Evolutionary conservation across 2,113 vertebrate species (phyloP), one percentile per base, ranked within the genome.

Genomic region (Cyanoderma ruficeps): DNA sequence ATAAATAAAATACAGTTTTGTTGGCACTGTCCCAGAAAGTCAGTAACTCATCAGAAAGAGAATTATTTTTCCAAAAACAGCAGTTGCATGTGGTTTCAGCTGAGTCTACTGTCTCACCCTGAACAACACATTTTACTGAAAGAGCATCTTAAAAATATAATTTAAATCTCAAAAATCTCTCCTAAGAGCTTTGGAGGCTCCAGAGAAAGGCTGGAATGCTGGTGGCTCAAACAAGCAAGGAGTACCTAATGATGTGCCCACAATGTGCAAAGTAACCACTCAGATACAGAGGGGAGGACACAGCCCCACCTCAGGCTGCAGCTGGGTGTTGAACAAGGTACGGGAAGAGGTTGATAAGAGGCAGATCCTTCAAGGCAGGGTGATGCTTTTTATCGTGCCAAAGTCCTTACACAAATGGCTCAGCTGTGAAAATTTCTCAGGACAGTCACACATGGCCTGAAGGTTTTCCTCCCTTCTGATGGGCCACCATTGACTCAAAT

Each of bases 1-100:
- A 87, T 83, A 91, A 79, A 90, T 69, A 85, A 72, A 95, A 72
- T n/a, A 74, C 37, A 39, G 44, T 86, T 86, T 80, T 70, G 50
- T 87, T 49, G 12, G 21, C 67, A 53, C 60, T 71, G 60, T 31
- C 86, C 17, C 59, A 88, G 47, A 70, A 87, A 89, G 19, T 52
- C 52, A 55, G 44, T 37, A 89, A 37, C 17, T 68, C 27, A 24
- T 63, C 42, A 53, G 64, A 64, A 93, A 89, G 39, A 52, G 70
- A 68, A 57, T 14, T 16, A 3, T 56, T 75, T 77, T 74, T 57
- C 59, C n/a, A 55, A 52, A 77, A 83, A 41, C 23, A 12, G 50
- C 27, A 88, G 22, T 47, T 87, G 7, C 18, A 25, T 44, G 49
- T 50, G 42, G 30, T 83, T 86, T 90, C 78, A 87, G 23, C 25